A percentile compares a stretch with the other conserved stretches of the same genome.
Evolutionary conservation across 1,140 invertebrate genomes (phyloP).

Genomic region (Uloborus diversus): DNA sequence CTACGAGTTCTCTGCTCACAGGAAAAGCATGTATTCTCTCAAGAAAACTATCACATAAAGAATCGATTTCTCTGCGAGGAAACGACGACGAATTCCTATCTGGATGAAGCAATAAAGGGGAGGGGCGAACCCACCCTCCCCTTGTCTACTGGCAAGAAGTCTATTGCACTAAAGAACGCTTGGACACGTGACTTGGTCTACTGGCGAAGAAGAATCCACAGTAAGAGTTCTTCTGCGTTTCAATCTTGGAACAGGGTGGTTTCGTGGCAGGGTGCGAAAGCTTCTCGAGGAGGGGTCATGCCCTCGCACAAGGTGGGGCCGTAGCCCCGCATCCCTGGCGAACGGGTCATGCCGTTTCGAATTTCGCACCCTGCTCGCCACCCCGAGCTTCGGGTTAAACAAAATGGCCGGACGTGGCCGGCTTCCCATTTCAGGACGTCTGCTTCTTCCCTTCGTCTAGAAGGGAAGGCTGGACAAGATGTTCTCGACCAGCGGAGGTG

Average conservation of each 20-base stretch:
- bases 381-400: slow-evolving; percentile 48
- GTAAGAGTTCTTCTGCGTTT: neutral
- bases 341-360: slow-evolving; percentile 2
- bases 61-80: no score
- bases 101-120: no score
- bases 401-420: slow-evolving; percentile 8
- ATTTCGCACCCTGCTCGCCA: slow-evolving; percentile 55
- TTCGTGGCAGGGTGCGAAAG: slow-evolving; percentile 52
- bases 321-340: neutral
- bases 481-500: slow-evolving; percentile 92
- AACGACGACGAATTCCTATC: no score
- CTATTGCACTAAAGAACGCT: neutral
- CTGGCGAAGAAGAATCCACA: neutral
- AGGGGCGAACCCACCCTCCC: no score
- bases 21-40: no score
- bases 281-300: slow-evolving; percentile 41
- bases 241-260: slow-evolving; percentile 31
- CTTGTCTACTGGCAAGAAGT: neutral
- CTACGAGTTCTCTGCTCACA: no score
- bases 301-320: slow-evolving; percentile 18
- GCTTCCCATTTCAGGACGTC: no score
- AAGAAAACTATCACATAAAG: no score
- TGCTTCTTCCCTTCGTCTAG: no score
- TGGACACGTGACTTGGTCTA: slow-evolving; percentile 1
- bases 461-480: slow-evolving; percentile 93